Conservation (phyloP, 2,888 invertebrate species). For the Torymus tubicola region DNA sequence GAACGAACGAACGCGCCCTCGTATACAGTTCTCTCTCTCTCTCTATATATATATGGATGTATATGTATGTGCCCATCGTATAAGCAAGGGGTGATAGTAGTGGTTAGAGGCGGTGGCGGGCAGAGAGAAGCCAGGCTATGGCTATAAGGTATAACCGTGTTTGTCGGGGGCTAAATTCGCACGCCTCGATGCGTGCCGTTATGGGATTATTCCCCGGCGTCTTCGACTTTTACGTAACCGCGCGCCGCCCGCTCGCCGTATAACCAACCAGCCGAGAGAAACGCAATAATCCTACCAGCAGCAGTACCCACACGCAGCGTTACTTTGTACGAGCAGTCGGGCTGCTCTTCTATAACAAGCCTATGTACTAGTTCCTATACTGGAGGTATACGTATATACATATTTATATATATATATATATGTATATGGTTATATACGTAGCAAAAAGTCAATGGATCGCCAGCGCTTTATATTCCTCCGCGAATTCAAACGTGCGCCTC, state of each 20-base stretch:
- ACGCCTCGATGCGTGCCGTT: conserved; percentile 48
- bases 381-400: not conserved
- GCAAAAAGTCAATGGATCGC: conserved; percentile 38
- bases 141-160: conserved; percentile 25
- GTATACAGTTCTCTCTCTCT: no score
- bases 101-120: no score
- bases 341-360: no score
- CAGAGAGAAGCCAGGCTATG: not conserved
- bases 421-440: not conserved
- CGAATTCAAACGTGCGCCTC: conserved; percentile 17
- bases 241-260: not conserved
- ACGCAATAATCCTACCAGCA: conserved; percentile 42
- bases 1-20: not conserved
- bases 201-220: conserved; percentile 31
- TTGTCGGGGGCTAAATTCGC: conserved; percentile 46
- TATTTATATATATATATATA: not conserved
- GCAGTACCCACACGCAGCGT: not conserved
- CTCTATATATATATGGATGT: no score
- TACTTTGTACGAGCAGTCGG: conserved; percentile 14
- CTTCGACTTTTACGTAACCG: conserved; percentile 45
- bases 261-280: conserved; percentile 33
- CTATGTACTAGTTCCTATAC: no score
- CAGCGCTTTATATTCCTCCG: conserved; percentile 18
- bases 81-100: not conserved
- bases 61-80: no score